Evolutionary conservation across 2,888 invertebrate species (phyloP), one percentile per base, ranked within the genome.

Genomic region (Acleris emargana): DNA sequence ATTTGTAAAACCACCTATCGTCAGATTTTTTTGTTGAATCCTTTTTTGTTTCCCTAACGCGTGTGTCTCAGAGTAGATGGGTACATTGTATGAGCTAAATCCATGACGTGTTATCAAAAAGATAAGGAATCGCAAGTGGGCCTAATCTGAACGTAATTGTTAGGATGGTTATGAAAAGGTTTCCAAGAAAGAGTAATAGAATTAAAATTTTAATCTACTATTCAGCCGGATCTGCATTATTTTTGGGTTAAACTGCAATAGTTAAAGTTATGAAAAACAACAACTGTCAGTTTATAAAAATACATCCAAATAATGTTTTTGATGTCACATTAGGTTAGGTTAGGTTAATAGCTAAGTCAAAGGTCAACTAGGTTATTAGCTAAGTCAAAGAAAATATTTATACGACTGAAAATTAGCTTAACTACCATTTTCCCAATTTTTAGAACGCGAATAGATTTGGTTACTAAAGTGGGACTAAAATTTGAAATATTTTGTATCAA

Each of bases 1-100:
- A 7, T 45, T 20, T 58, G 13, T 16, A 6, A 51, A 9, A 47
- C 18, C 3, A 47, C 20, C 9, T 32, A 7, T 25, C 1, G 20
- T 18, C 20, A 47, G 18, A n/a, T 32, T 58, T 38, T 49, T 50
- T 53, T n/a, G 18, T 5, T 43, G 22, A 28, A 18, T 50, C 25
- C 18, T 16, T 32, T 50, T 60, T 59, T 60, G 4, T 2, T 28
- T 9, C 43, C 28, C 28, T 45, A 54, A 55, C 43, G 52, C 87
- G 86, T 86, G 82, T 78, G 76, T 72, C 69, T 77, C 67, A 71
- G 55, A 64, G 75, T 69, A 72, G 68, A 70, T 72, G 81, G 80
- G 81, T 81, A 81, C 82, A 84, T 83, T 83, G 84, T 88, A 76
- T 88, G 88, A 85, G 78, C 82, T 82, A 83, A 86, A 88, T 81